Percentiles rank a stretch among this genome's conserved stretches.
phyloP scores from a whole-genome alignment of 1,140 invertebrate genomes.

The Chionoecetes opilio region DNA sequence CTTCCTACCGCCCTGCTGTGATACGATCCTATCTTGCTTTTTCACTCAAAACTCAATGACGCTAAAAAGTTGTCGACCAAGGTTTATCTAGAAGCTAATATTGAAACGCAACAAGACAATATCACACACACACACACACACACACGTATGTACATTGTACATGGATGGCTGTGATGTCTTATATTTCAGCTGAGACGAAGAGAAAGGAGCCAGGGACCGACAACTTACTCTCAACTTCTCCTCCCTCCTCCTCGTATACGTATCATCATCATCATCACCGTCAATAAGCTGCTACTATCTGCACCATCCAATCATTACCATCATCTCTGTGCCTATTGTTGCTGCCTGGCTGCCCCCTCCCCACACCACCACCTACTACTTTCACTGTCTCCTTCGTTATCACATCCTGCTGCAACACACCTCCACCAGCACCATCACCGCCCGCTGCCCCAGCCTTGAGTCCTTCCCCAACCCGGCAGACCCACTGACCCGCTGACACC shows the following conservation, averaged over 20 bases:
- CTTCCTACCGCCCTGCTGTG: not conserved
- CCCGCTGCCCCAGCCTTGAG: not conserved
- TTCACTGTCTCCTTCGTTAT: not conserved
- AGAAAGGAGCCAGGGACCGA: not conserved
- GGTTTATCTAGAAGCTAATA: too few species aligned
- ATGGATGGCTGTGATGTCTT: not conserved
- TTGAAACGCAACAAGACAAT: not conserved
- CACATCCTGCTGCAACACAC: not conserved
- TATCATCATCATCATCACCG: not conserved
- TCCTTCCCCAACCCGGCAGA: not conserved
- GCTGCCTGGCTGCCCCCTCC: not conserved
- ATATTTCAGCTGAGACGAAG: not conserved
- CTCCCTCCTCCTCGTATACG: not conserved
- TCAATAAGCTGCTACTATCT: not conserved
- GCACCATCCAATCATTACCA: not conserved
- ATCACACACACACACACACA: not conserved
- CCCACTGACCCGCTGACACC: not conserved
- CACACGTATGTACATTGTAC: not conserved
- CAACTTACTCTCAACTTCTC: too few species aligned
- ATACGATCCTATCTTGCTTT: too few species aligned
- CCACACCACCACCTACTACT: slow-evolving; percentile 19
- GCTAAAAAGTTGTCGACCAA: too few species aligned
- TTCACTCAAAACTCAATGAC: too few species aligned
- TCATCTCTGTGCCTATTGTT: not conserved
- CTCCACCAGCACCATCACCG: not conserved